phyloP scores from a whole-genome alignment of 2,797 vertebrate species.

The Sphenodon punctatus region DNA sequence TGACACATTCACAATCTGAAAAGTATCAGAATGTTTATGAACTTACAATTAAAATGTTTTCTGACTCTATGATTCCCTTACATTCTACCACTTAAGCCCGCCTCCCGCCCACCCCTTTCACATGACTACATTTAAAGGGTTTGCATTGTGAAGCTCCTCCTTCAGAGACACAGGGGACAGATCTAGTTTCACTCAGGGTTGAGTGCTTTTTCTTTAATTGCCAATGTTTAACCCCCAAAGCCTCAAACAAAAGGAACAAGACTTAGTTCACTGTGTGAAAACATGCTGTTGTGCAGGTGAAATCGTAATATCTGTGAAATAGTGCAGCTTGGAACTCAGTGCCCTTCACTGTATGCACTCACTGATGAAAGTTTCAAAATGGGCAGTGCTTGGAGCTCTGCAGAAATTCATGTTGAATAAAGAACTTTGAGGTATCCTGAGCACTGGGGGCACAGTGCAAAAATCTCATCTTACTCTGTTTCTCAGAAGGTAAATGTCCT shows the following conservation, averaged over 20 bases:
- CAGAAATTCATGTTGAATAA: accelerated
- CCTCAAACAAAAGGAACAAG: not conserved
- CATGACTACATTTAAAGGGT: not conserved
- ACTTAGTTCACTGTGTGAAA: not conserved
- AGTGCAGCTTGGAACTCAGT: not conserved
- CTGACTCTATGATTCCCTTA: not conserved
- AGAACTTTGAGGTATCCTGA: not conserved
- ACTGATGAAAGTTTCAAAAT: not conserved
- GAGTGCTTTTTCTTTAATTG: not conserved
- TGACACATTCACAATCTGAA: conserved; percentile 88
- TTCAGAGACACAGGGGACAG: not conserved
- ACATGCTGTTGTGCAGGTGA: not conserved
- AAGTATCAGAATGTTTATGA: conserved; percentile 18
- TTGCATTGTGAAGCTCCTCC: not conserved
- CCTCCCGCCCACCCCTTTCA: not conserved
- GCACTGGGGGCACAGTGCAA: not conserved
- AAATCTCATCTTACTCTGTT: not conserved
- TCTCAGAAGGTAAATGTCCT: not conserved
- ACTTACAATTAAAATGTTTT: not conserved
- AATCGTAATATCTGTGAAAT: not conserved
- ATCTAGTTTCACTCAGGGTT: not conserved
- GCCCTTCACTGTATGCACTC: not conserved
- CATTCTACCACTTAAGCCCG: not conserved
- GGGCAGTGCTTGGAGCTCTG: not conserved
- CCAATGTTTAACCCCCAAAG: not conserved